phyloP scores from a whole-genome alignment of 2,797 vertebrate species.

The Pipistrellus pipistrellus region DNA sequence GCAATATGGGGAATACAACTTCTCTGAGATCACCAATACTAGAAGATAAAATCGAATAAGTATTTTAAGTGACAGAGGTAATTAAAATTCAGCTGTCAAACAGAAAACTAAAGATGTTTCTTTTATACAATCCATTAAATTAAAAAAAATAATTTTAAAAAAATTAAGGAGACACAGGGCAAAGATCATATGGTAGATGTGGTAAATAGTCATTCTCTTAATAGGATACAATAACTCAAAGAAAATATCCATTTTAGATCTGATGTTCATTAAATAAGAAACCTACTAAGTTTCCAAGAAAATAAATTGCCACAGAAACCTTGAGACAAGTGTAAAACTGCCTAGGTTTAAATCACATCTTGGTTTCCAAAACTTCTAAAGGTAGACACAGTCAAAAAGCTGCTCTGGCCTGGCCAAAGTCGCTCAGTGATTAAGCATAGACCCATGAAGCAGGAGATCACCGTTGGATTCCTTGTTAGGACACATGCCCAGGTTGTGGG shows the following conservation, averaged over 20 bases:
- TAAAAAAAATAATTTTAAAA: neutral
- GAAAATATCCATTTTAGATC: neutral
- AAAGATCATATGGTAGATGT: neutral
- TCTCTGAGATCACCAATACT: neutral
- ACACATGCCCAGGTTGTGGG: too few relatives aligned
- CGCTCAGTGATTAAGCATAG: too few relatives aligned
- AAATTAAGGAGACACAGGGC: neutral
- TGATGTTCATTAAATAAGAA: neutral
- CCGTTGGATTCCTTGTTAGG: too few relatives aligned
- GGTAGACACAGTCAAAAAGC: neutral
- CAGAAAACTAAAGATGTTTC: neutral
- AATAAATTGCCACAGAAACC: neutral
- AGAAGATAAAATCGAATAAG: neutral
- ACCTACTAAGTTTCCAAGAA: neutral
- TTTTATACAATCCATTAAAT: neutral
- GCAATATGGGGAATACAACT: neutral
- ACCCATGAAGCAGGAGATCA: too few relatives aligned
- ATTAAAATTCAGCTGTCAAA: conserved; percentile 31
- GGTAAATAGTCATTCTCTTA: neutral
- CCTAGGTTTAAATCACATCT: neutral
- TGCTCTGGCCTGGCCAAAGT: neutral
- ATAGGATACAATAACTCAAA: neutral
- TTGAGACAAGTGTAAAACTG: neutral
- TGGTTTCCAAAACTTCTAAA: neutral
- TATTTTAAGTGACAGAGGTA: neutral